Percentiles rank a stretch among this genome's conserved stretches.
phyloP scores from a whole-genome alignment of 1,140 invertebrate species.

The Neuroterus valhalla region DNA sequence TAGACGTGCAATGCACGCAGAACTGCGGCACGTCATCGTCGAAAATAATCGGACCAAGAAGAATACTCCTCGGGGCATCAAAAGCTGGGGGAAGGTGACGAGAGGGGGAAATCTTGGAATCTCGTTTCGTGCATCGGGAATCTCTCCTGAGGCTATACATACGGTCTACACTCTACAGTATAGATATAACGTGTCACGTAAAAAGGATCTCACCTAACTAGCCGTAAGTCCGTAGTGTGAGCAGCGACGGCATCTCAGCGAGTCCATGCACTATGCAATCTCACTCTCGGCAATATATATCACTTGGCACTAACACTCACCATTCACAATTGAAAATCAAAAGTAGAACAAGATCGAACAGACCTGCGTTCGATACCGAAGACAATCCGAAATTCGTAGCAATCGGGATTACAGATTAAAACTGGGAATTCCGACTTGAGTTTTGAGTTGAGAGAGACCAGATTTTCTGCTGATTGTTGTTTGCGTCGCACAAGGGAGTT shows the following conservation, averaged over 20 bases:
- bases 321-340: conserved; percentile 54
- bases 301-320: conserved; percentile 57
- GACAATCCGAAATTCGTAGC: neutral
- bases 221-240: conserved; percentile 68
- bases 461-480: neutral
- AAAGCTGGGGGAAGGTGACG: conserved; percentile 13
- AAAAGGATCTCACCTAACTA: conserved; percentile 68
- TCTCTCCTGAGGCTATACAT: conserved; percentile 21
- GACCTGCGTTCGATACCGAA: neutral
- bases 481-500: neutral
- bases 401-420: neutral
- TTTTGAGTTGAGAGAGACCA: neutral
- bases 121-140: conserved; percentile 25
- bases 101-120: conserved; percentile 23
- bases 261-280: conserved; percentile 64
- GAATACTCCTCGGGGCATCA: conserved; percentile 27
- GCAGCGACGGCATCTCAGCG: conserved; percentile 72
- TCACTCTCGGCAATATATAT: conserved; percentile 52
- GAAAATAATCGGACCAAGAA: conserved; percentile 61
- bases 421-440: neutral
- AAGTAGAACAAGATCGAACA: conserved; percentile 24
- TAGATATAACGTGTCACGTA: conserved; percentile 26
- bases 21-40: conserved; percentile 61
- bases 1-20: conserved; percentile 31
- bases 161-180: conserved; percentile 16